Percentiles rank a stretch among this genome's conserved stretches.
Evolutionary conservation across 2,797 vertebrate genomes (phyloP).

Genomic region (Pipistrellus kuhlii): DNA sequence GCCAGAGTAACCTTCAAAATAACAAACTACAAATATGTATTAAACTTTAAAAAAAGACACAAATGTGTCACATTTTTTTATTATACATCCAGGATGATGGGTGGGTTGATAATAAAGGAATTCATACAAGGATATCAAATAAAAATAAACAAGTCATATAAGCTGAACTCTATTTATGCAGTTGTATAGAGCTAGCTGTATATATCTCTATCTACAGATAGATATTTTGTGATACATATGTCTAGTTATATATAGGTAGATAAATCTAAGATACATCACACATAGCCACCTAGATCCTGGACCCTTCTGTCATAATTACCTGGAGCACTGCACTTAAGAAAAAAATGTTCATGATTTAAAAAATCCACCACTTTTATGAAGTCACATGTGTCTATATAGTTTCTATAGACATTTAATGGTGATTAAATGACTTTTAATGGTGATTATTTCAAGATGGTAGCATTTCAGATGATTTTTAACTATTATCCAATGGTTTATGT

Average conservation of each 20-base stretch:
- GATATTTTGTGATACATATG: constrained; percentile 44
- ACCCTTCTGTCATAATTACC: constrained; percentile 35
- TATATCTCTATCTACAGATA: not conserved
- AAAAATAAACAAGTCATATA: constrained; percentile 36
- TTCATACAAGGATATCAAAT: constrained; percentile 59
- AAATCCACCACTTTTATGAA: constrained; percentile 41
- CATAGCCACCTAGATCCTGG: not conserved
- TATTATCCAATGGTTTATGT: not conserved
- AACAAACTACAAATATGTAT: not conserved
- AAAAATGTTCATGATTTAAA: constrained; percentile 11
- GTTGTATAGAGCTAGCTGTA: not conserved
- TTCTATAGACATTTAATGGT: not conserved
- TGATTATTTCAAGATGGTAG: not conserved
- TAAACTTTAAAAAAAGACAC: constrained; percentile 38
- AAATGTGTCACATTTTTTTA: not conserved
- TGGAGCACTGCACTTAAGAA: not conserved
- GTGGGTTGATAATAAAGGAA: constrained; percentile 27
- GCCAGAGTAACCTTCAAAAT: constrained; percentile 4
- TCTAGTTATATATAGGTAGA: constrained; percentile 22
- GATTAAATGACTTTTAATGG: not conserved
- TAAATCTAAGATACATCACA: constrained; percentile 45
- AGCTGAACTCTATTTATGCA: constrained; percentile 18
- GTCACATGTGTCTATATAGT: not conserved
- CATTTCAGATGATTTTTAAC: constrained; percentile 31
- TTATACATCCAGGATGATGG: not conserved